Base-by-base conservation (phyloP, 2,113 vertebrate genomes). In the Sisor rabdophorus region DNA sequence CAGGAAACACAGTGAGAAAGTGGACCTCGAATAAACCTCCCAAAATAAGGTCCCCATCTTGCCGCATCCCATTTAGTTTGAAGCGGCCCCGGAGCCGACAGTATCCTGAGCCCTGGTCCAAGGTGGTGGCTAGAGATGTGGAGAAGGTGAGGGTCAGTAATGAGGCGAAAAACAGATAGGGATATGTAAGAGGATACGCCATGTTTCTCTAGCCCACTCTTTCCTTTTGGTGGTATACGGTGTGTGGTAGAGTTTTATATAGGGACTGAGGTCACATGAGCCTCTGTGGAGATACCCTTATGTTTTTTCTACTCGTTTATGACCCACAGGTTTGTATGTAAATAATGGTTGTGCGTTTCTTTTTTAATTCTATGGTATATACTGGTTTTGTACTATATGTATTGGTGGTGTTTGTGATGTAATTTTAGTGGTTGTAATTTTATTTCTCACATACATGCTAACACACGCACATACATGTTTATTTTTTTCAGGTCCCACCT, bases 1-100 rank as follows among this genome's bases (percentile, higher is more conserved):
- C 83, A 36, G 84, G 16, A 17, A 84, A 84, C 13, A 79, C 61
- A 58, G 85, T 81, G 13, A 81, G 72, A 55, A 83, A 78, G 40
- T 87, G 86, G 36, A 87, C 75, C 58, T 86, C 85, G 68, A 89
- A 88, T n/a, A 89, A 65, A 11, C 88, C 87, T 59, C 88, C 88
- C 16, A 89, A 64, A 40, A 86, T 58, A 22, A 88, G 60, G 56
- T 88, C 85, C 0, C 87, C 86, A 48, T 80, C 11, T 65, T 81
- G 79, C 40, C 56, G 67, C 79, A 89, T 76, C 6, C 86, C 80
- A 53, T 82, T 83, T 6, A 88, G 71, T 22, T 8, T 16, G 64
- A 59, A 75, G 6, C 71, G 61, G 19, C 82, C 83, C 63, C 60
- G 75, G 20, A 84, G 82, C 55, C 56, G 71, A 67, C 87, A 80